Evolutionary conservation across 2,888 invertebrate genomes (phyloP).

Genomic region (Pycnomerus fuliginosus): DNA sequence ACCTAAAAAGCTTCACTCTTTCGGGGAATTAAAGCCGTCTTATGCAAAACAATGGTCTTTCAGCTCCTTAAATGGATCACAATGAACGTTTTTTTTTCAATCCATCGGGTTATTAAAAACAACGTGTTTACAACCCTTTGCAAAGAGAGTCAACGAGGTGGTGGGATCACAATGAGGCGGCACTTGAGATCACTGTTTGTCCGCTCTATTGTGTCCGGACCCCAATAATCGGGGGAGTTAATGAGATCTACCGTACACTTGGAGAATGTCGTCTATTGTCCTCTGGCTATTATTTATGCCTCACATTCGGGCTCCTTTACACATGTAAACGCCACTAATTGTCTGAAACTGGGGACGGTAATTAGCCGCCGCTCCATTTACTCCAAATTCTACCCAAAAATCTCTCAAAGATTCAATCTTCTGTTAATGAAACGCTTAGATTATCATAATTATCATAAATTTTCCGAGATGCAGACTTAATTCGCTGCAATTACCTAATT

Average conservation of each 20-base stretch:
- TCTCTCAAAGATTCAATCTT: too few relatives aligned
- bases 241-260: conserved; percentile 30
- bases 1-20: conserved; percentile 12
- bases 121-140: too few relatives aligned
- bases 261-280: conserved; percentile 28
- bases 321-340: conserved; percentile 26
- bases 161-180: conserved; percentile 27
- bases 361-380: conserved; percentile 22
- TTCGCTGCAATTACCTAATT: too few relatives aligned
- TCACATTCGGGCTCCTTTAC: conserved; percentile 25
- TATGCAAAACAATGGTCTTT: too few relatives aligned
- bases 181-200: conserved; percentile 28
- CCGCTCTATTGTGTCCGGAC: conserved; percentile 26
- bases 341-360: conserved; percentile 26
- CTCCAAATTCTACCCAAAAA: too few relatives aligned
- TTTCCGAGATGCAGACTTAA: too few relatives aligned
- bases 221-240: conserved; percentile 29
- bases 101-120: too few relatives aligned
- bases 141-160: conserved; percentile 26
- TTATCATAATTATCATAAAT: too few relatives aligned
- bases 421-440: too few relatives aligned
- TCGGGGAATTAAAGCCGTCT: conserved; percentile 15
- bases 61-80: conserved; percentile 17
- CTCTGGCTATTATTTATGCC: conserved; percentile 28
- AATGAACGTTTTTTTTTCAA: too few relatives aligned